Percentiles rank a stretch among this genome's conserved stretches.
Evolutionary conservation across 1,140 invertebrate species (phyloP).

Genomic region (Stegodyphus mimosarum): DNA sequence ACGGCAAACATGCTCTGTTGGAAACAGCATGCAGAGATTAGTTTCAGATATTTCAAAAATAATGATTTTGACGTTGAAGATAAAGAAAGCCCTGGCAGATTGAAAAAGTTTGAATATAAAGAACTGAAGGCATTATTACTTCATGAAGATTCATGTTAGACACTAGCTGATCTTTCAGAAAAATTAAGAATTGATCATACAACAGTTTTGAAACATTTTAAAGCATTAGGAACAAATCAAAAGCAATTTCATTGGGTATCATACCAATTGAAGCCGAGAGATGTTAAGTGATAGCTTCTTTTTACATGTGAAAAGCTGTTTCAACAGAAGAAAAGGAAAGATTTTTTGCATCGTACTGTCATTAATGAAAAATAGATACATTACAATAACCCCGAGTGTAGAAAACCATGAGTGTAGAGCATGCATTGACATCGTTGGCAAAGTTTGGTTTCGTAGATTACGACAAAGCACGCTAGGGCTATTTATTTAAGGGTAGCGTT

Average conservation of each 20-base stretch:
- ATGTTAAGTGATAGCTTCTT: neutral
- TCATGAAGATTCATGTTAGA: neutral
- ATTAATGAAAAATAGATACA: too few species aligned
- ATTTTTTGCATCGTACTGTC: too few species aligned
- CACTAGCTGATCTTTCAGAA: neutral
- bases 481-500: too few species aligned
- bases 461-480: too few species aligned
- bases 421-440: too few species aligned
- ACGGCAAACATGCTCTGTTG: neutral
- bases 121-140: neutral
- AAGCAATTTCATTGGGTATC: neutral
- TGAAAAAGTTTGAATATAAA: neutral
- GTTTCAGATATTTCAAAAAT: neutral
- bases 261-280: constrained; percentile 16
- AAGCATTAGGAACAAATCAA: neutral
- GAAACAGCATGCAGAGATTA: neutral
- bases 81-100: neutral
- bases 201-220: neutral
- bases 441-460: too few species aligned
- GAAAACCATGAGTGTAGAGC: too few species aligned
- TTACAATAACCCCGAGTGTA: too few species aligned
- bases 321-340: neutral
- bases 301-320: constrained; percentile 2
- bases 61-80: neutral
- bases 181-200: neutral